Evolutionary conservation across 2,888 invertebrate species (phyloP), one percentile per base, ranked within the genome.

Genomic region (Lathronympha strigana): DNA sequence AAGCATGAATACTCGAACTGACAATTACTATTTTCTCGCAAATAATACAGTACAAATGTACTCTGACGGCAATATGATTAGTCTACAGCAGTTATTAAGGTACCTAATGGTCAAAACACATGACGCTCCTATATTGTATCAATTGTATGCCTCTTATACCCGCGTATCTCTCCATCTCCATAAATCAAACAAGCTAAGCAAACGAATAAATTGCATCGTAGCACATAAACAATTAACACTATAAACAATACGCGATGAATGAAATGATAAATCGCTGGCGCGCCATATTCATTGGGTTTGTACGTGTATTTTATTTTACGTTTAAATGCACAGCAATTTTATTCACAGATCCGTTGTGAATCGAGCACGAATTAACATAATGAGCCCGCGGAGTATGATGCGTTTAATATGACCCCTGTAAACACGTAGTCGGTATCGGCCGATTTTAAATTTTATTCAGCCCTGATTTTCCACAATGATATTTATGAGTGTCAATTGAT

Each of bases 321-420:
- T 88, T 88, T 89, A 86, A 89, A 86, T 83, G 84, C 83, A 87
- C 88, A 88, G 87, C 89, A 84, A 89, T 89, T 88, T 87, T 86
- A 84, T 89, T 86, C 87, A 84, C 88, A 84, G 87, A 88, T 87
- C 88, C 82, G 78, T 81, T 82, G 84, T 84, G 88, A 87, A 88
- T 88, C 85, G 86, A 77, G 84, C 81, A 80, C 79, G 83, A 83
- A 89, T 90, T 89, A 88, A 87, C 88, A 88, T 89, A 89, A 89
- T 88, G 81, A 88, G 86, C 83, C 78, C 83, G 81, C 80, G 84
- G 84, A 82, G 83, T 85, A 82, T 82, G 76, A 80, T 78, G 76
- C 80, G 76, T 78, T 76, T 76, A 77, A 63, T 62, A 43, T 54
- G 78, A 74, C 72, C 72, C 73, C 74, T 72, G 76, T 77, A 73